These are phyloP conservation scores for Dolichotis patagonum DNA, from an alignment of 2,113 vertebrate species.

Conservation along the genomic window DNA sequence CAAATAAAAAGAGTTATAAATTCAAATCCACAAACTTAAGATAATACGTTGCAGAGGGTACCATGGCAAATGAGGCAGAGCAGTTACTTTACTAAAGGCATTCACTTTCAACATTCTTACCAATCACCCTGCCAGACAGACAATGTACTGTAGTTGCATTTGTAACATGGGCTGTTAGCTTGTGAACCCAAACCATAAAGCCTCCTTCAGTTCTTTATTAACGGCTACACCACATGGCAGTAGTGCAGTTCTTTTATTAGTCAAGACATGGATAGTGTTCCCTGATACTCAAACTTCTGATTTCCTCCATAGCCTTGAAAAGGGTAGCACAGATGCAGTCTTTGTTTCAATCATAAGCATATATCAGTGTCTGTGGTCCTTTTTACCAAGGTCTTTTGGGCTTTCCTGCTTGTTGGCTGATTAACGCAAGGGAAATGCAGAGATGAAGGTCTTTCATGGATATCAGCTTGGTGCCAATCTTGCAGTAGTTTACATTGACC, in stretches of 20 bases:
- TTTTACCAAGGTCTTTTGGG: background rate
- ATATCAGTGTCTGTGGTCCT: background rate
- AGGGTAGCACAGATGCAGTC: background rate
- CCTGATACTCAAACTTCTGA: background rate
- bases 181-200: background rate
- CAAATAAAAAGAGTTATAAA: conserved; percentile 3
- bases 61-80: fast-evolving
- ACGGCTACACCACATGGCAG: too few relatives aligned
- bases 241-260: background rate
- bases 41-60: background rate
- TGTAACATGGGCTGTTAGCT: background rate
- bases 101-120: background rate
- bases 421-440: background rate
- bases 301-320: background rate
- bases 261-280: background rate
- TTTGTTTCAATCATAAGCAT: background rate
- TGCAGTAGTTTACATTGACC: background rate
- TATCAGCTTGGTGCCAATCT: background rate
- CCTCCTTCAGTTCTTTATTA: background rate
- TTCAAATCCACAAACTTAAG: background rate
- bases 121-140: background rate
- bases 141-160: background rate
- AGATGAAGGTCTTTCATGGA: background rate
- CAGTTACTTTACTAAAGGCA: background rate
- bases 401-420: background rate